phyloP scores from a whole-genome alignment of 2,888 invertebrate genomes.

The Tortrix viridana region DNA sequence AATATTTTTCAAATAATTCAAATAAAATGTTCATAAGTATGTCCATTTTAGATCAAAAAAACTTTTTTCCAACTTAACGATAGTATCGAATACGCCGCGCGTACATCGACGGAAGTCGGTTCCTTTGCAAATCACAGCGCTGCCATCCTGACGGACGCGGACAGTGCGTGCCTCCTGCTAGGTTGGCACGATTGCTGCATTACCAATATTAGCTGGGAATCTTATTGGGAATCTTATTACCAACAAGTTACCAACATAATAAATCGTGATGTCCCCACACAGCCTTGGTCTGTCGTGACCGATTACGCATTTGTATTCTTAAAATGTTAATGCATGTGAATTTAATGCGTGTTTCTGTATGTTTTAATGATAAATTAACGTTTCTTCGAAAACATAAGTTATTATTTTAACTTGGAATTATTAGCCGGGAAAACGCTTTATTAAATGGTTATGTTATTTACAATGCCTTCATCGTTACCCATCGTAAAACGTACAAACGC shows the following conservation, averaged over 20 bases:
- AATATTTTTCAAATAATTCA: neutral
- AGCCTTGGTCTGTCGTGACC: conserved; percentile 64
- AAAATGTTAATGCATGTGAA: conserved; percentile 24
- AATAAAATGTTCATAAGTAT: neutral
- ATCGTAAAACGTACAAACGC: no score
- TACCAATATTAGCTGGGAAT: conserved; percentile 54
- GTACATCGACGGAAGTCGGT: conserved; percentile 71
- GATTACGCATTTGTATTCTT: conserved; percentile 48
- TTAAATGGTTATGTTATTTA: no score
- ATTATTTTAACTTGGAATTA: neutral
- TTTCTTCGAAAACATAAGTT: neutral
- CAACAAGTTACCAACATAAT: conserved; percentile 35
- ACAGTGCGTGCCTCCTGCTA: conserved; percentile 51
- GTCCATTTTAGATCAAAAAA: neutral
- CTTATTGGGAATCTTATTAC: conserved; percentile 38
- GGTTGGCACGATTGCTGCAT: conserved; percentile 54
- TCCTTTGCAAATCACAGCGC: conserved; percentile 57
- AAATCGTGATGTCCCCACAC: conserved; percentile 61
- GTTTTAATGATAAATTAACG: conserved; percentile 15
- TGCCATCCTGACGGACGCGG: conserved; percentile 52
- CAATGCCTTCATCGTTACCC: no score
- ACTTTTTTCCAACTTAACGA: neutral
- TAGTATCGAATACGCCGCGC: conserved; percentile 50
- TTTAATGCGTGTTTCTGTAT: conserved; percentile 28
- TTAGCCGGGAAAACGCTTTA: no score